Evolutionary conservation across 2,797 vertebrate species (phyloP), one percentile per base, ranked within the genome.

Genomic region (Micrastur ruficollis): DNA sequence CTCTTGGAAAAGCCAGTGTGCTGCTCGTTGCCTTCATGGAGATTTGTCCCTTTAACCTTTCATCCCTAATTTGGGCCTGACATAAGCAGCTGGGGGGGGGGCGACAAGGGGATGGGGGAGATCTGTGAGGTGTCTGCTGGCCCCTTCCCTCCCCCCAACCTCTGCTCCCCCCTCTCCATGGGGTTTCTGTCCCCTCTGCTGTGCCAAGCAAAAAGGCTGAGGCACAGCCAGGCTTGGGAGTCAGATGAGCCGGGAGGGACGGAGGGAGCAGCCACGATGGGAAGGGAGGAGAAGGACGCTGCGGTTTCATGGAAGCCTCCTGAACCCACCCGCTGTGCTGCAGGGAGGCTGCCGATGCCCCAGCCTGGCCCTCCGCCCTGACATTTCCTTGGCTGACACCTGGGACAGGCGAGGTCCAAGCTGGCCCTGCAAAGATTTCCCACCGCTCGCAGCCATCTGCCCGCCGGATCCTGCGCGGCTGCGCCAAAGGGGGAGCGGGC

Each of bases 271-370:
- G 75, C 34, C 0, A 0, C 6, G 2, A 7, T 26, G 50, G 56
- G 31, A 71, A 49, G 47, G 36, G 15, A 74, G 27, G 14, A 85
- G 29, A 42, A 5, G 25, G 22, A 23, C 4, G 0, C 21, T 68
- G 4, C 5, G 20, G 15, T 14, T 71, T 14, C 20, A 8, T 19
- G 58, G 71, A 29, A 80, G 21, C 5, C 19, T 49, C 78, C 63
- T 6, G 27, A n/a, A 73, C 12, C 11, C 14, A 3, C 9, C 19
- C 0, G 0, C 12, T 9, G 36, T 27, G 65, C n/a, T 73, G 34
- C 0, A 1, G 68, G 62, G 62, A 26, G 27, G 42, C 32, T 74
- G 63, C 17, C 0, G 0, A 14, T 40, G 26, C 11, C 53, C 82
- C 50, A 40, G n/a, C 25, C 36, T 56, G 44, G 12, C 16, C 25